Evolutionary conservation across 1,140 invertebrate species (phyloP).

Genomic region (Hyposmocoma kahamanoa): DNA sequence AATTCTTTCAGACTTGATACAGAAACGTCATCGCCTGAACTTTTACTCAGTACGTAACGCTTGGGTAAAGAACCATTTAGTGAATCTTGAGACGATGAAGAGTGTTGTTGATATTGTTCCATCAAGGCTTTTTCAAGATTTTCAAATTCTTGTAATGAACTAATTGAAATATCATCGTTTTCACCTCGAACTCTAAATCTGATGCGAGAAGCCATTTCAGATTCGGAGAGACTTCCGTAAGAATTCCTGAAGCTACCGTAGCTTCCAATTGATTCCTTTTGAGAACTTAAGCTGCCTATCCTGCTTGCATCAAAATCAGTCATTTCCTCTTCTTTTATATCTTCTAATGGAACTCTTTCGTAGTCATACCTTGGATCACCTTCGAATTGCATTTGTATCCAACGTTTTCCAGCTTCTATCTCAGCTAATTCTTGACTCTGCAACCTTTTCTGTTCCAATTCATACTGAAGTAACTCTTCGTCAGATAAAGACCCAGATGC

Average conservation of each 20-base stretch:
- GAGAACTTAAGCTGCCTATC: conserved; percentile 86
- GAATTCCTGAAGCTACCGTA: conserved; percentile 83
- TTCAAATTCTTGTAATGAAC: conserved; percentile 95
- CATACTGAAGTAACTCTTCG: conserved; percentile 81
- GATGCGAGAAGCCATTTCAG: conserved; percentile 85
- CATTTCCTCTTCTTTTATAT: conserved; percentile 92
- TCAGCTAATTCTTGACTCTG: conserved; percentile 74
- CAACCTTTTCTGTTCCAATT: conserved; percentile 81
- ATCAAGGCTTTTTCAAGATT: conserved; percentile 85
- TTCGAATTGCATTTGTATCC: conserved; percentile 91
- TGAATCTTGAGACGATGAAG: conserved; percentile 82
- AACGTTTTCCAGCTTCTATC: conserved; percentile 86
- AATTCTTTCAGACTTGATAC: conserved; percentile 96
- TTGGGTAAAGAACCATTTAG: conserved; percentile 83
- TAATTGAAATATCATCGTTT: conserved; percentile 92
- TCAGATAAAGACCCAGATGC: conserved; percentile 73
- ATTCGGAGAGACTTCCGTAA: conserved; percentile 88
- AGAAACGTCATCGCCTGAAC: conserved; percentile 91
- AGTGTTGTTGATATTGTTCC: conserved; percentile 78
- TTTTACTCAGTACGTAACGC: conserved; percentile 77
- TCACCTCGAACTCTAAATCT: conserved; percentile 87
- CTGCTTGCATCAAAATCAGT: conserved; percentile 88
- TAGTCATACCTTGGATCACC: conserved; percentile 80
- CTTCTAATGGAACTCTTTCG: conserved; percentile 87
- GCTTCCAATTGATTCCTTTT: conserved; percentile 86